These are phyloP conservation scores for Crioceris asparagi DNA, from an alignment of 2,888 invertebrate species.

Conservation along the genomic window DNA sequence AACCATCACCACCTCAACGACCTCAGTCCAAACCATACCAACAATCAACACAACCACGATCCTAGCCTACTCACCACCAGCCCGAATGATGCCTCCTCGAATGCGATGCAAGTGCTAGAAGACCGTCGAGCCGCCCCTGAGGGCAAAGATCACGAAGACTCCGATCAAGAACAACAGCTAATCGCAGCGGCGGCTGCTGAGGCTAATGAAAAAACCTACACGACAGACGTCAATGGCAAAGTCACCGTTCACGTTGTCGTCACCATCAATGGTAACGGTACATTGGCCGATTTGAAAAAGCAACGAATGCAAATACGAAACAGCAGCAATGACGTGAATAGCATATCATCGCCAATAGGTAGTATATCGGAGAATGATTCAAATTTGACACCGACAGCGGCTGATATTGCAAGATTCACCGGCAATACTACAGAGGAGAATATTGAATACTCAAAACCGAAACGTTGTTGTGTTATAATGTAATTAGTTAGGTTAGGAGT, in stretches of 20 bases:
- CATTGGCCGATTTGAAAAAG: slow-evolving; percentile 87
- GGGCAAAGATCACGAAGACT: slow-evolving; percentile 73
- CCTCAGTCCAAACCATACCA: slow-evolving; percentile 14
- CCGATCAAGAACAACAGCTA: slow-evolving; percentile 32
- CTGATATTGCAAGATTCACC: slow-evolving; percentile 51
- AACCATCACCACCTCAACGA: too few species aligned
- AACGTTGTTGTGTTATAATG: slow-evolving; percentile 65
- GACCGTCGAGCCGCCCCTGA: slow-evolving; percentile 63
- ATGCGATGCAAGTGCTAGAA: slow-evolving; percentile 21
- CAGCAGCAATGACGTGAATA: slow-evolving; percentile 42
- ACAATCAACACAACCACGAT: slow-evolving; percentile 1
- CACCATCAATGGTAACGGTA: slow-evolving; percentile 67
- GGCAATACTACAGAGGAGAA: slow-evolving; percentile 66
- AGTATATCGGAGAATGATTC: slow-evolving; percentile 40
- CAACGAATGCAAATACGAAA: slow-evolving; percentile 76
- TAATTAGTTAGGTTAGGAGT: too few species aligned
- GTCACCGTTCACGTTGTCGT: slow-evolving; percentile 50
- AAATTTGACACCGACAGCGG: slow-evolving; percentile 37
- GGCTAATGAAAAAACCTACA: slow-evolving; percentile 48
- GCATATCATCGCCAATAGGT: slow-evolving; percentile 34
- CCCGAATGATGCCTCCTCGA: background rate
- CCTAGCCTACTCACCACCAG: too few species aligned
- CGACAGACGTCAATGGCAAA: slow-evolving; percentile 73
- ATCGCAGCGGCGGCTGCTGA: too few species aligned
- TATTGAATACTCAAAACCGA: slow-evolving; percentile 59